Evolutionary conservation across 2,797 vertebrate species (phyloP), one percentile per base, ranked within the genome.

Genomic region (Eulemur rubriventer): DNA sequence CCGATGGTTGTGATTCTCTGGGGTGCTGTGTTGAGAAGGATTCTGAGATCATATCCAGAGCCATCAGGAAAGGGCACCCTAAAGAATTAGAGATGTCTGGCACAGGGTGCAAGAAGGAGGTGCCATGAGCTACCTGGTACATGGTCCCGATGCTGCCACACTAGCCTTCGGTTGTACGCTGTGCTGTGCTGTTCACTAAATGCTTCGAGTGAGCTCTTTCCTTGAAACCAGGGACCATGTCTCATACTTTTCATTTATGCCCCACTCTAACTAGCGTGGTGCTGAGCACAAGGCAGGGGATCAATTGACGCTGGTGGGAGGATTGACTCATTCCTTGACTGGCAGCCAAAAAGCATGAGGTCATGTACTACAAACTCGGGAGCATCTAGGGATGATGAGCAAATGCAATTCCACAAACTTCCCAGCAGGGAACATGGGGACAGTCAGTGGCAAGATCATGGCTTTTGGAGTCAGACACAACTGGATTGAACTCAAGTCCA

Each of bases 341-440:
- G 14, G 92, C 87, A 95, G 89, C 89, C 96, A 94, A 89, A 86
- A 95, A 95, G 41, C 35, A 94, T 94, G 95, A 97, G 73, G 92
- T 97, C 92, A 97, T 83, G 43, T 9, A 83, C 59, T 85, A 43
- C n/a, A 88, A 89, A 94, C 76, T 50, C 69, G 76, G 63, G 67
- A 91, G 41, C 70, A 95, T 63, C 88, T 95, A 84, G 33, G 57
- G 94, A 83, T 86, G 92, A 55, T 24, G 85, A 93, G 52, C 67
- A 80, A 92, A 85, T 22, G 7, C 38, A 78, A 26, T 26, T 78
- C 75, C 48, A 67, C 43, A 72, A 41, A 2, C 41, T 76, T 50
- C 87, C 75, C n/a, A 43, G 52, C 14, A 80, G 59, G 61, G 52
- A 80, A n/a, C 43, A 16, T 4, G 14, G 46, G 35, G 57, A 90